Conservation (phyloP, 2,888 invertebrate species). For the Drosophila peninsularis region DNA sequence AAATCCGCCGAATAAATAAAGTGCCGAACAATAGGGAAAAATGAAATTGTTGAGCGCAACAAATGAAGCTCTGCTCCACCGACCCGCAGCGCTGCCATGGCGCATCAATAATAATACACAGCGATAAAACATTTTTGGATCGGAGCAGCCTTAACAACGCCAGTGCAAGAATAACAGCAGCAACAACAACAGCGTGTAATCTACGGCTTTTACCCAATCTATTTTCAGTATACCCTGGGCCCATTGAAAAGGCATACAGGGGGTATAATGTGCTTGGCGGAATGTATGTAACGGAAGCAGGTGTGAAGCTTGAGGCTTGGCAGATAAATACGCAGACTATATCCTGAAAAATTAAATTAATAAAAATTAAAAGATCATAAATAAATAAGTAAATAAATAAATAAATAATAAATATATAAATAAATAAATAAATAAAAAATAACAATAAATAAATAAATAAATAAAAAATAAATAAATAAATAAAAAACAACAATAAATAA, state of each 20-base stretch:
- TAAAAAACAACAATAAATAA: no score
- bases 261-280: neutral
- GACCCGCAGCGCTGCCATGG: constrained; percentile 17
- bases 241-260: neutral
- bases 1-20: constrained; percentile 28
- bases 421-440: no score
- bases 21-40: constrained; percentile 25
- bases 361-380: no score
- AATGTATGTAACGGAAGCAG: no score
- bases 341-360: no score
- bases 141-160: constrained; percentile 49
- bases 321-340: no score
- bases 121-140: constrained; percentile 53
- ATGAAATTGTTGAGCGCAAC: constrained; percentile 34
- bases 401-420: no score
- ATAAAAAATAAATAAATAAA: no score
- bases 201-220: constrained; percentile 19
- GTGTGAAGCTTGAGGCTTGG: no score
- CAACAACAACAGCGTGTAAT: constrained; percentile 48
- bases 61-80: constrained; percentile 30
- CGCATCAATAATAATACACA: constrained; percentile 70
- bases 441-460: no score
- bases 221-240: constrained; percentile 5
- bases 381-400: no score
- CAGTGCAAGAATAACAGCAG: constrained; percentile 43